Evolutionary conservation across 2,797 vertebrate species (phyloP).

Genomic region (Moxostoma hubbsi): DNA sequence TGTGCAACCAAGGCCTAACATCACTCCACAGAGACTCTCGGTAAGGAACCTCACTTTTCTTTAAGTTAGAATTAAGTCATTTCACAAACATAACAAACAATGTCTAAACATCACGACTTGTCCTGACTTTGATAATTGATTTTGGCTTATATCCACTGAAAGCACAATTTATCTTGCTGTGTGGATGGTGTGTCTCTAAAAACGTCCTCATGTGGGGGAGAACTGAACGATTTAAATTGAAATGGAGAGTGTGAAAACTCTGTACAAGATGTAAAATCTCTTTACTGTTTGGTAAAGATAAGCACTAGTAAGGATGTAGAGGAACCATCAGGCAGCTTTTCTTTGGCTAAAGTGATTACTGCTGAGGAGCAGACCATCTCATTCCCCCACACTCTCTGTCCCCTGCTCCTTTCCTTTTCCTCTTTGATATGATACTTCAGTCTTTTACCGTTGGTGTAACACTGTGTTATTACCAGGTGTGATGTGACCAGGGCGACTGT

Average conservation of each 20-base stretch:
- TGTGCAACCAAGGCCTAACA: conserved; percentile 91
- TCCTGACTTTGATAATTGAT: conserved; percentile 13
- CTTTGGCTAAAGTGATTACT: conserved; percentile 73
- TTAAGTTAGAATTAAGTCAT: conserved; percentile 53
- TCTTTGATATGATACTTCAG: conserved; percentile 1
- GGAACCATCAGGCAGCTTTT: conserved; percentile 61
- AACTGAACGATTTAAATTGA: conserved; percentile 29
- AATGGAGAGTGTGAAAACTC: conserved; percentile 27
- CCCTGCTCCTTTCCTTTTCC: background rate
- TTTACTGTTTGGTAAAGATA: conserved; percentile 31
- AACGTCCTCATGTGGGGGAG: conserved; percentile 15
- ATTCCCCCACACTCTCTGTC: conserved; percentile 31
- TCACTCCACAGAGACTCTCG: conserved; percentile 95
- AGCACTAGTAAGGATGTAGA: conserved; percentile 68
- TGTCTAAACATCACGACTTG: conserved; percentile 9
- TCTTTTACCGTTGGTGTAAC: background rate
- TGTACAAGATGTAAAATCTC: conserved; percentile 36
- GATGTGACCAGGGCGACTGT: no score
- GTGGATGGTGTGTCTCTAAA: conserved; percentile 8
- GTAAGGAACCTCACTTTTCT: conserved; percentile 88
- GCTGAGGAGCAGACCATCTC: conserved; percentile 57
- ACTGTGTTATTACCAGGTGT: no score
- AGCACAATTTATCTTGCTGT: conserved; percentile 20
- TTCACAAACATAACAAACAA: background rate
- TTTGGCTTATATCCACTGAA: background rate